Percentiles rank a stretch among this genome's conserved stretches.
These are phyloP conservation scores for Aplocera efformata DNA, from an alignment of 2,888 invertebrate genomes.

Conservation along the genomic window DNA sequence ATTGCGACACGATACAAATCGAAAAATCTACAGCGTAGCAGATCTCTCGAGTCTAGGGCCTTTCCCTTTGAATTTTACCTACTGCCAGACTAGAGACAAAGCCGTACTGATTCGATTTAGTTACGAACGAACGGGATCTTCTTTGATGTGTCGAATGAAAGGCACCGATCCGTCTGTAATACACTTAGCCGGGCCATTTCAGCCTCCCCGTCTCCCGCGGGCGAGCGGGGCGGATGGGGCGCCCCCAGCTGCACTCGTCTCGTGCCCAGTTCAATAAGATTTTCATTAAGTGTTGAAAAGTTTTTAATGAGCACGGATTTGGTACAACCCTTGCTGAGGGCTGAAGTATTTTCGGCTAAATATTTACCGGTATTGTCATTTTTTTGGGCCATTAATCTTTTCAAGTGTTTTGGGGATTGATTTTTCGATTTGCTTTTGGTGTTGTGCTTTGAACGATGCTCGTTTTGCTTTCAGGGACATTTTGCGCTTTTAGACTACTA, in stretches of 20 bases:
- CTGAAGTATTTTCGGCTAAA: constrained; percentile 31
- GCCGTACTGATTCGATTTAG: constrained; percentile 74
- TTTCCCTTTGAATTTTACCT: constrained; percentile 52
- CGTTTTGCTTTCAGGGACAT: background rate
- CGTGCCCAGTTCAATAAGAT: constrained; percentile 71
- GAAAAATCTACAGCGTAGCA: constrained; percentile 13
- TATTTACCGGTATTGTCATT: constrained; percentile 23
- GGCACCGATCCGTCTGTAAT: constrained; percentile 78
- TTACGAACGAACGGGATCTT: constrained; percentile 69
- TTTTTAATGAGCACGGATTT: constrained; percentile 72
- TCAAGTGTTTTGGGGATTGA: constrained; percentile 8
- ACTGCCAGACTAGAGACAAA: constrained; percentile 66
- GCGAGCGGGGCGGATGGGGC: constrained; percentile 14
- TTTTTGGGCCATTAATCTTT: constrained; percentile 16
- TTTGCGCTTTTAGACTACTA: too few species aligned
- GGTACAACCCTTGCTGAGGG: constrained; percentile 49
- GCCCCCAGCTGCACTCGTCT: constrained; percentile 60
- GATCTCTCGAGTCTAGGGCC: constrained; percentile 31
- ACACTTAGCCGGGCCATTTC: constrained; percentile 77
- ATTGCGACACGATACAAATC: constrained; percentile 19
- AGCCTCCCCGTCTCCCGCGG: constrained; percentile 37
- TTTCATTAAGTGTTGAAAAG: constrained; percentile 77
- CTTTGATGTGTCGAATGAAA: constrained; percentile 80
- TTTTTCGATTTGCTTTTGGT: constrained; percentile 14
- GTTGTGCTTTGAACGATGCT: background rate